These are phyloP conservation scores for Thomomys bottae DNA, from an alignment of 2,113 vertebrate species.

Conservation along the genomic window DNA sequence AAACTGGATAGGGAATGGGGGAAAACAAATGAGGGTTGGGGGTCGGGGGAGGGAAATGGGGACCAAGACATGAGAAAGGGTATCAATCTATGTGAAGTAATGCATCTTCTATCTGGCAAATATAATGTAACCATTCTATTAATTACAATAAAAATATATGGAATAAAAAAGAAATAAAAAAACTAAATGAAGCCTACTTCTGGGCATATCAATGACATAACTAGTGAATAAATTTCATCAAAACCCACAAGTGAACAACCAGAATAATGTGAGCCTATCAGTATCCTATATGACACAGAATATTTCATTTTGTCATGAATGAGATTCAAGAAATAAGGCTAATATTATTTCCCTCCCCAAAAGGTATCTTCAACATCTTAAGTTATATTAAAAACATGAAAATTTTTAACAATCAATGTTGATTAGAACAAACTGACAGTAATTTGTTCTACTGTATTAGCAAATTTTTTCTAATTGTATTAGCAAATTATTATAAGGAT, in stretches of 20 bases:
- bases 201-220: background rate
- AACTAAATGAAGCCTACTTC: background rate
- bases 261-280: background rate
- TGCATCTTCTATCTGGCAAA: too few species aligned
- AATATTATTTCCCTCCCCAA: background rate
- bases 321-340: background rate
- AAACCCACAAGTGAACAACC: background rate
- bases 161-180: too few species aligned
- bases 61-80: too few species aligned
- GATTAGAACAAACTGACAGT: constrained; percentile 41
- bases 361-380: constrained; percentile 26
- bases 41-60: too few species aligned
- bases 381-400: constrained; percentile 54
- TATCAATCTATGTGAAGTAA: too few species aligned
- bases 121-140: too few species aligned
- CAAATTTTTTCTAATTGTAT: too few species aligned
- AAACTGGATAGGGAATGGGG: too few species aligned
- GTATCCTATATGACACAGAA: background rate
- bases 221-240: background rate
- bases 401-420: constrained; percentile 49
- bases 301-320: constrained; percentile 24
- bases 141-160: too few species aligned
- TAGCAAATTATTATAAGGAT: constrained; percentile 44
- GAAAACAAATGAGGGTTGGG: too few species aligned
- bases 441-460: constrained; percentile 37